phyloP scores from a whole-genome alignment of 2,113 vertebrate genomes.

The Athene noctua region DNA sequence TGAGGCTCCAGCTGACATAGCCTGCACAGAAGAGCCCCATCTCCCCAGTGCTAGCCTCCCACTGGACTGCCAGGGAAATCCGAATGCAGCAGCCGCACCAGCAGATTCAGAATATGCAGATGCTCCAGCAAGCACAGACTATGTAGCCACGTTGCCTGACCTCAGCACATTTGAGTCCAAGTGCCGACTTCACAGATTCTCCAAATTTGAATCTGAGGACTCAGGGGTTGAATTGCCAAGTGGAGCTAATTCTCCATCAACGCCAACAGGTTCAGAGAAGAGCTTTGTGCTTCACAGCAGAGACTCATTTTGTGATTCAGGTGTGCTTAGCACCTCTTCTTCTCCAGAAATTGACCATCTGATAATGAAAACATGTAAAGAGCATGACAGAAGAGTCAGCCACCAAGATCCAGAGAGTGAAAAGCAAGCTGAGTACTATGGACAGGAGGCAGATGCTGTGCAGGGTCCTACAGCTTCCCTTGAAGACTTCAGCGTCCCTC shows the following conservation, averaged over 20 bases:
- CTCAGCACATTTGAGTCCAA: conserved; percentile 24
- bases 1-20: conserved; percentile 33
- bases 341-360: conserved; percentile 66
- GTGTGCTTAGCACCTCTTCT: conserved; percentile 72
- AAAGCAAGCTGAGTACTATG: background rate
- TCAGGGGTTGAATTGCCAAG: conserved; percentile 85
- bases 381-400: background rate
- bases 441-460: background rate
- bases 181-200: conserved; percentile 69
- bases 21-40: background rate
- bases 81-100: background rate
- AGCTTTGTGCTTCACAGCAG: conserved; percentile 87
- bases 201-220: conserved; percentile 88
- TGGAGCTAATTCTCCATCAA: conserved; percentile 84
- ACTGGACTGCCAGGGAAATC: background rate
- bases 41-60: background rate
- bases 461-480: conserved; percentile 5
- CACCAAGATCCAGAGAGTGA: background rate
- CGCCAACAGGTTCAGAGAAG: conserved; percentile 80
- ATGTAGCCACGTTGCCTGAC: conserved; percentile 66
- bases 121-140: conserved; percentile 37
- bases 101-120: background rate
- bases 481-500: conserved; percentile 1
- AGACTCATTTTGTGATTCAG: conserved; percentile 82
- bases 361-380: conserved; percentile 52